Base-by-base conservation (phyloP, 2,888 invertebrate species). In the Tupiocoris notatus region DNA sequence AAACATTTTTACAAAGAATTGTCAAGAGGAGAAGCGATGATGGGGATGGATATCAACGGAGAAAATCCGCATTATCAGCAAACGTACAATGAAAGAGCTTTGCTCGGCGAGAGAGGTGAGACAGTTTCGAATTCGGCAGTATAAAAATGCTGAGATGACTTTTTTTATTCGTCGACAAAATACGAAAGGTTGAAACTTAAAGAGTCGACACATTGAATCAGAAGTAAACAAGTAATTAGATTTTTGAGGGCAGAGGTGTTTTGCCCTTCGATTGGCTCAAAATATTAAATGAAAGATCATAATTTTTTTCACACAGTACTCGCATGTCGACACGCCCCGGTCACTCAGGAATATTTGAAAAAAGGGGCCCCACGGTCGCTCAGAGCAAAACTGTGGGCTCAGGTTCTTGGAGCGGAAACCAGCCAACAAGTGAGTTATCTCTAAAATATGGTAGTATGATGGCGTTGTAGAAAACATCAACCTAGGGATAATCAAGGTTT, bases 301-400 rank as follows among this genome's bases (percentile, higher is more conserved):
- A 9, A 20, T n/a, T 24, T 22, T 67, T 59, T 64, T 18, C 67
- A 63, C 63, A 25, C 56, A 82, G 82, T 59, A 80, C 85, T 94
- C 16, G 87, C 88, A 18, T 88, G 91, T 64, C 91, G 92, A 79
- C 93, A 95, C 83, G 92, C 95, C 0, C 95, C 96, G 0, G 87
- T 95, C 54, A 92, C 94, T 57, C 95, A 96, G 84, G 96, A 97
- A 85, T 94, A 91, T 83, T 85, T 95, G 12, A 96, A 96, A 85
- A 89, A 89, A 80, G 94, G 95, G 17, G 92, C 92, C 81, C 94
- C 95, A 0, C 88, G 91, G 80, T 87, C 88, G 79, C 86, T 94
- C 61, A 87, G 98, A 16, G 93, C 93, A 0, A 88, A 88, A 78
- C 87, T 97, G 0, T 98, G 97, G 96, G 88, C 92, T 0, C 90